Evolutionary conservation across 2,888 invertebrate species (phyloP).

Genomic region (Seira ritae): DNA sequence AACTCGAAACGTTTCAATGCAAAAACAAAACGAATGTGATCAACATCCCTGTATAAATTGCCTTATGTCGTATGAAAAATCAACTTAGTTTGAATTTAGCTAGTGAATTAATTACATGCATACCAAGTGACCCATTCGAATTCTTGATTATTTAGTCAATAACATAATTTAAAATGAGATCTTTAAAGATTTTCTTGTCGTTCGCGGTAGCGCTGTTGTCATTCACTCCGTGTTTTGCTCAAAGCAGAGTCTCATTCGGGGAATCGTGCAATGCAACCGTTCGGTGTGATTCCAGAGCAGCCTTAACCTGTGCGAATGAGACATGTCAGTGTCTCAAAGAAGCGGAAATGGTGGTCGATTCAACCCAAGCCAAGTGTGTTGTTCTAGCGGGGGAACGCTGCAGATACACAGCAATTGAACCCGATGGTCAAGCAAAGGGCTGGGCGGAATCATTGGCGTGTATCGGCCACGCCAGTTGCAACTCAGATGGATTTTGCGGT

Average conservation of each 20-base stretch:
- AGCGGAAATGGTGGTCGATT: slow-evolving; percentile 29
- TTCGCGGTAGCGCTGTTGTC: no score
- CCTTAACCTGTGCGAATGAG: slow-evolving; percentile 18
- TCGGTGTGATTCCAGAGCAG: slow-evolving; percentile 35
- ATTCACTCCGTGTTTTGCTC: background rate
- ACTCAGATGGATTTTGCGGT: slow-evolving; percentile 41
- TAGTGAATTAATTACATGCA: no score
- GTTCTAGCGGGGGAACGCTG: slow-evolving; percentile 30
- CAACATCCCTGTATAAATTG: no score
- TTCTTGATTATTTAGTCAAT: no score
- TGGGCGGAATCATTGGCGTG: slow-evolving; percentile 48
- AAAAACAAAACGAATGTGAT: no score
- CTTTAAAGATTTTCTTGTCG: no score
- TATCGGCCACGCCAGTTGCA: slow-evolving; percentile 33
- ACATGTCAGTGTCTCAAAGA: slow-evolving; percentile 36
- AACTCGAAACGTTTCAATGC: no score
- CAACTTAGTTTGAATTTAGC: no score
- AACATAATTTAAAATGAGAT: no score
- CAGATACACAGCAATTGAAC: slow-evolving; percentile 40
- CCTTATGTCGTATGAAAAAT: no score
- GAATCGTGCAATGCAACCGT: slow-evolving; percentile 36
- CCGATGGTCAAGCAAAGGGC: slow-evolving; percentile 23
- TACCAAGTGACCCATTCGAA: no score
- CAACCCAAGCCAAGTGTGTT: slow-evolving; percentile 17
- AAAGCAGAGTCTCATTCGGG: slow-evolving; percentile 21